phyloP scores from a whole-genome alignment of 2,888 invertebrate genomes.

The Diaprepes abbreviatus region DNA sequence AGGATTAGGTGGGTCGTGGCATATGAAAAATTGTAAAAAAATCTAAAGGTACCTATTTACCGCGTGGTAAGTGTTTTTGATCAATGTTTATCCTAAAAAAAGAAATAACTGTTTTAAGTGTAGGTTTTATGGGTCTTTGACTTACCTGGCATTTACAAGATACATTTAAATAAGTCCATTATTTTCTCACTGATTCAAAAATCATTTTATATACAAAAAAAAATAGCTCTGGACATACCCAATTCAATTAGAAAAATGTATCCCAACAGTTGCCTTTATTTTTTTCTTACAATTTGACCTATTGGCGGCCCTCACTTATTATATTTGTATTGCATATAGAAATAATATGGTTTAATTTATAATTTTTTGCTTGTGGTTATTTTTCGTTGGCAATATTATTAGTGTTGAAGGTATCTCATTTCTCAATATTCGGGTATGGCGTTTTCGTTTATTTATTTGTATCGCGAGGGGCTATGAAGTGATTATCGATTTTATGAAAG shows the following conservation, averaged over 20 bases:
- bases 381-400: constrained; percentile 17
- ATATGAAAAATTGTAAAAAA: constrained; percentile 19
- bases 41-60: constrained; percentile 23
- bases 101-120: too few species aligned
- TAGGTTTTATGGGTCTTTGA: too few species aligned
- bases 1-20: constrained; percentile 36
- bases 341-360: constrained; percentile 34
- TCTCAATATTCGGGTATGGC: constrained; percentile 4
- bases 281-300: constrained; percentile 19
- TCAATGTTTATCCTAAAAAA: neutral
- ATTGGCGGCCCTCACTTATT: neutral
- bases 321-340: constrained; percentile 28
- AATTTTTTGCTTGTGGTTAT: constrained; percentile 31
- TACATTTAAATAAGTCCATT: too few species aligned
- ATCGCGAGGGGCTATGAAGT: neutral
- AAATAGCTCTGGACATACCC: too few species aligned
- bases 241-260: too few species aligned
- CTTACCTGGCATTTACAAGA: too few species aligned
- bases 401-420: constrained; percentile 20
- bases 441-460: constrained; percentile 1
- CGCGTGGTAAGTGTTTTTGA: neutral
- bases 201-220: too few species aligned
- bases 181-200: too few species aligned
- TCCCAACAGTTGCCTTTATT: too few species aligned
- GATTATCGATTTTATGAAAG: constrained; percentile 5